Percentiles rank a stretch among this genome's conserved stretches.
These are phyloP conservation scores for Montipora capricornis DNA, from an alignment of 64 coral and sea anemone species.

Conservation along the genomic window DNA sequence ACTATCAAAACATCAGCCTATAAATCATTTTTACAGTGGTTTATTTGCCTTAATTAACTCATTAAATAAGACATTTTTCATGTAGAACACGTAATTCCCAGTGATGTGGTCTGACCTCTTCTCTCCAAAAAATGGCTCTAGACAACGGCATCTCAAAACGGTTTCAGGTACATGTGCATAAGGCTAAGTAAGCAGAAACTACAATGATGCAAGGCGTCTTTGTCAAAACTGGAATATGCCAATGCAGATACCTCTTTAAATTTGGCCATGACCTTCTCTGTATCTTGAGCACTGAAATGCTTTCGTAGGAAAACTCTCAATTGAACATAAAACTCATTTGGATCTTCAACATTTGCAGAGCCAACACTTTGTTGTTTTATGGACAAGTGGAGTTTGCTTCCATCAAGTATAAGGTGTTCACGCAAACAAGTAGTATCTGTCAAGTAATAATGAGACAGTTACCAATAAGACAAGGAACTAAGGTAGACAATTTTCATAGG, in stretches of 20 bases:
- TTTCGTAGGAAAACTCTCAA: conserved; percentile 39
- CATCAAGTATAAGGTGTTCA: conserved; percentile 65
- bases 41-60: too few species aligned
- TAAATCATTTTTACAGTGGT: too few species aligned
- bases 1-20: too few species aligned
- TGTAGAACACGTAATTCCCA: too few species aligned
- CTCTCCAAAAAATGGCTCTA: too few species aligned
- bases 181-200: background rate
- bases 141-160: too few species aligned
- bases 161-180: too few species aligned
- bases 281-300: conserved; percentile 77
- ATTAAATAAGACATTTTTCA: too few species aligned
- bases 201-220: background rate
- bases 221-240: conserved; percentile 5
- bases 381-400: conserved; percentile 75
- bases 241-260: conserved; percentile 57
- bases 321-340: conserved; percentile 54
- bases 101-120: too few species aligned
- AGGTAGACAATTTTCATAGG: background rate
- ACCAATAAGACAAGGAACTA: background rate
- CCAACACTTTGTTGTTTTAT: conserved; percentile 39
- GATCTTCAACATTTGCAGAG: conserved; percentile 8
- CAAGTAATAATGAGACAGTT: background rate
- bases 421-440: conserved; percentile 61
- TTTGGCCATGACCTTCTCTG: conserved; percentile 73